These are phyloP conservation scores for Styela clava DNA, from an alignment of 23 tunicate species.

Conservation along the genomic window DNA sequence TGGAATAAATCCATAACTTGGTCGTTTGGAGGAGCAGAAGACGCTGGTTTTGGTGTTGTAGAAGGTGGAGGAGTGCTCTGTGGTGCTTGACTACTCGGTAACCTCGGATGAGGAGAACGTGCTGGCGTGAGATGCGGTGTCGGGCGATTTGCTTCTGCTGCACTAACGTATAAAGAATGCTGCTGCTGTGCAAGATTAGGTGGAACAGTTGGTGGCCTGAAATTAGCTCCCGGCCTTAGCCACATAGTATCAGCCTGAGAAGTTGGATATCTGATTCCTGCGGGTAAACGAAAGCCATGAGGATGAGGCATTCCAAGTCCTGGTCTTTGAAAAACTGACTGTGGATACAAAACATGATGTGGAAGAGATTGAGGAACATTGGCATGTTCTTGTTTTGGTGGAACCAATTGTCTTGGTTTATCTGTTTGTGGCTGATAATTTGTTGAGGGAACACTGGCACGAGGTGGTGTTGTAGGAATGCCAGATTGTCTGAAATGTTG, in stretches of 20 bases:
- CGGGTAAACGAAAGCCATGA: conserved; percentile 8
- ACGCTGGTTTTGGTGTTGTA: background rate
- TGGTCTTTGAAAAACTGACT: background rate
- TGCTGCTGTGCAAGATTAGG: background rate
- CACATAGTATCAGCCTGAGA: background rate
- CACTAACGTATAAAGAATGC: background rate
- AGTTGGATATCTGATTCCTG: conserved; percentile 5
- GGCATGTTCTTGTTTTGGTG: background rate
- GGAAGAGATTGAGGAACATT: background rate
- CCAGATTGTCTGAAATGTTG: conserved; percentile 71
- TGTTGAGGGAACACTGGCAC: background rate
- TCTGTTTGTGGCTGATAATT: background rate
- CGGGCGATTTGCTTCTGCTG: background rate
- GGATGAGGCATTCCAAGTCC: background rate
- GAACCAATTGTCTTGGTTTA: background rate
- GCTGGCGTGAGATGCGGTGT: conserved; percentile 1
- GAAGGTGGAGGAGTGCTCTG: background rate
- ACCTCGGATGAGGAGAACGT: background rate
- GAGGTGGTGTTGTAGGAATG: conserved; percentile 1
- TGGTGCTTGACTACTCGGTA: background rate
- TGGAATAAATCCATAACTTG: conserved; percentile 43
- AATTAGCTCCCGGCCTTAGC: conserved; percentile 12
- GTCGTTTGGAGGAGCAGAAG: background rate
- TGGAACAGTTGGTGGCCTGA: conserved; percentile 12
- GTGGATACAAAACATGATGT: background rate